Percentiles rank a stretch among this genome's conserved stretches.
These are phyloP conservation scores for Odocoileus hemionus DNA, from an alignment of 2,113 vertebrate genomes.

Conservation along the genomic window DNA sequence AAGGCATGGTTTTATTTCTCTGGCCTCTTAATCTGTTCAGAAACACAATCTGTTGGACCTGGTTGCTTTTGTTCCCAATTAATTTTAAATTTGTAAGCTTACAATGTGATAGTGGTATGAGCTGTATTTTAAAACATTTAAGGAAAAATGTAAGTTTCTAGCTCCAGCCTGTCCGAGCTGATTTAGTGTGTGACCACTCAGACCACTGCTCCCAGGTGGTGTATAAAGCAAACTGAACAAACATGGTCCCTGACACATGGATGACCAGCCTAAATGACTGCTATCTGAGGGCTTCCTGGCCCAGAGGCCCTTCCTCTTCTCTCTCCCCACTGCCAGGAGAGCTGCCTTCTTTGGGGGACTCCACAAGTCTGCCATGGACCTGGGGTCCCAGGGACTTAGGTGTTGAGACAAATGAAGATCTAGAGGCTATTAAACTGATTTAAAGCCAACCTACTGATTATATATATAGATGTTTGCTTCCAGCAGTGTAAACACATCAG, in stretches of 20 bases:
- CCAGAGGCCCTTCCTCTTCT: background rate
- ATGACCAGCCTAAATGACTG: background rate
- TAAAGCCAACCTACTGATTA: background rate
- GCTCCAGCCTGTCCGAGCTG: background rate
- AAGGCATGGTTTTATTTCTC: background rate
- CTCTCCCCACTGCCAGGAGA: background rate
- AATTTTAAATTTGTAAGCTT: background rate
- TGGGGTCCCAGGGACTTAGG: background rate
- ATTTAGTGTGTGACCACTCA: too few species aligned
- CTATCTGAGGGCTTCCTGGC: background rate
- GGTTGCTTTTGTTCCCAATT: background rate
- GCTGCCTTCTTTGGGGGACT: background rate
- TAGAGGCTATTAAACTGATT: background rate
- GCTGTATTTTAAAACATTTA: background rate
- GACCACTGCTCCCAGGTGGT: background rate
- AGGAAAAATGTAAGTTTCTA: background rate
- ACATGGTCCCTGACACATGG: accelerated
- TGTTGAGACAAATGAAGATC: background rate
- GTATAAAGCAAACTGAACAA: background rate
- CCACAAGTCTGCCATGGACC: background rate
- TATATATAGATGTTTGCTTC: background rate
- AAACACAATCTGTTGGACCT: background rate
- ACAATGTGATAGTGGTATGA: background rate
- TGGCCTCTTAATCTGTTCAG: background rate
- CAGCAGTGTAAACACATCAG: background rate